These are phyloP conservation scores for Leuciscus waleckii DNA, from an alignment of 2,797 vertebrate genomes.

Conservation along the genomic window DNA sequence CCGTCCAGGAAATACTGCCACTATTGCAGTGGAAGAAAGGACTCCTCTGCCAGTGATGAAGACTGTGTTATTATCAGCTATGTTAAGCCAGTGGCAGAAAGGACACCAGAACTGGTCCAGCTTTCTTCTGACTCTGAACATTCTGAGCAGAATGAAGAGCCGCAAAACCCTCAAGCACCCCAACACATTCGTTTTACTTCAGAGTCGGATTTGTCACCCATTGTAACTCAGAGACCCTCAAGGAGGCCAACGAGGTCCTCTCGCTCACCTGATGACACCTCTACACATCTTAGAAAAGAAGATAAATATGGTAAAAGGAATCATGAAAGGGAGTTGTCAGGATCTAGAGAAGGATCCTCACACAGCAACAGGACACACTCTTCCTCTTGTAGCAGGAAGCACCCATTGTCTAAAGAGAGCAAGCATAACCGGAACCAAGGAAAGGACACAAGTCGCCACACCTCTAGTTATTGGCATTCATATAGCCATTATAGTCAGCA, in stretches of 20 bases:
- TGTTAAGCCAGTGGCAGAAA: conserved; percentile 87
- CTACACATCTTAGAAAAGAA: not conserved
- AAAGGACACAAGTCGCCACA: conserved; percentile 59
- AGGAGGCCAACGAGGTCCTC: conserved; percentile 44
- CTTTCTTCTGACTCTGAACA: conserved; percentile 91
- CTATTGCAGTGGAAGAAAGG: conserved; percentile 59
- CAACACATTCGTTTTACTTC: conserved; percentile 78
- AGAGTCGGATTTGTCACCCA: conserved; percentile 73
- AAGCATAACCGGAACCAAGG: conserved; percentile 75
- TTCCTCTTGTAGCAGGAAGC: conserved; percentile 79
- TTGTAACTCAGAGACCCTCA: conserved; percentile 45
- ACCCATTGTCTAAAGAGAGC: conserved; percentile 61
- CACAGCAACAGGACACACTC: conserved; percentile 74
- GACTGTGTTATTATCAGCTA: conserved; percentile 91
- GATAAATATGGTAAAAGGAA: not conserved
- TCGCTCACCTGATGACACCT: conserved; percentile 37
- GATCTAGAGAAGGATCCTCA: conserved; percentile 70
- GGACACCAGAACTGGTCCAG: conserved; percentile 92
- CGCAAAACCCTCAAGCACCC: conserved; percentile 71
- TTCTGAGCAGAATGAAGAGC: conserved; percentile 74
- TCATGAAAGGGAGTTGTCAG: conserved; percentile 64
- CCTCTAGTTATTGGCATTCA: conserved; percentile 68
- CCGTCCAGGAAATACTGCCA: conserved; percentile 5
- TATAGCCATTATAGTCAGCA: conserved; percentile 79
- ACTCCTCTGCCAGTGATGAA: conserved; percentile 75